These are phyloP conservation scores for Tetragnatha montana DNA, from an alignment of 2,888 invertebrate genomes.

Conservation along the genomic window DNA sequence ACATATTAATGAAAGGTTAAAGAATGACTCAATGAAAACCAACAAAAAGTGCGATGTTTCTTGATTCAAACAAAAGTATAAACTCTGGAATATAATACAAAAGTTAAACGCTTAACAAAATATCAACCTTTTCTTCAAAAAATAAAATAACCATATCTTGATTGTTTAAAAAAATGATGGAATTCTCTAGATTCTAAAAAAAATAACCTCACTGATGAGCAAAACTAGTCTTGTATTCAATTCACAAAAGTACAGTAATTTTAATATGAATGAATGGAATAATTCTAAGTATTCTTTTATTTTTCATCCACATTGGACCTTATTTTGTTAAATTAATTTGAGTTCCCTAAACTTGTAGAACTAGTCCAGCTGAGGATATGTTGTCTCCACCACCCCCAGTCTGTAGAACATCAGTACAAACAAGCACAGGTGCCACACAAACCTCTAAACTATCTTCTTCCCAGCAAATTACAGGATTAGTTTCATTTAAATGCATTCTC, in stretches of 20 bases:
- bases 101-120: neutral
- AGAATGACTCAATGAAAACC: too few species aligned
- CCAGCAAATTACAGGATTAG: conserved; percentile 89
- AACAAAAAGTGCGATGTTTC: neutral
- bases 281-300: neutral
- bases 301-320: conserved; percentile 10
- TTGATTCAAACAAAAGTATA: neutral
- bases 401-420: conserved; percentile 87
- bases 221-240: neutral
- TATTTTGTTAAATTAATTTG: neutral
- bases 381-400: conserved; percentile 93
- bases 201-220: too few species aligned
- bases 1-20: too few species aligned
- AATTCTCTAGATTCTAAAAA: too few species aligned
- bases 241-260: neutral
- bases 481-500: conserved; percentile 82
- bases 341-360: conserved; percentile 75
- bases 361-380: conserved; percentile 90
- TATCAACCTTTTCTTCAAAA: neutral
- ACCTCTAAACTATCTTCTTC: conserved; percentile 79
- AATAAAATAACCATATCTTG: neutral
- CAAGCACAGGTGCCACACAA: conserved; percentile 89
- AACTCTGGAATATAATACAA: neutral
- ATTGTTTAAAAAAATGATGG: neutral
- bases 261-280: neutral